Base-by-base conservation (phyloP, 2,888 invertebrate species). In the Clostera curtula region DNA sequence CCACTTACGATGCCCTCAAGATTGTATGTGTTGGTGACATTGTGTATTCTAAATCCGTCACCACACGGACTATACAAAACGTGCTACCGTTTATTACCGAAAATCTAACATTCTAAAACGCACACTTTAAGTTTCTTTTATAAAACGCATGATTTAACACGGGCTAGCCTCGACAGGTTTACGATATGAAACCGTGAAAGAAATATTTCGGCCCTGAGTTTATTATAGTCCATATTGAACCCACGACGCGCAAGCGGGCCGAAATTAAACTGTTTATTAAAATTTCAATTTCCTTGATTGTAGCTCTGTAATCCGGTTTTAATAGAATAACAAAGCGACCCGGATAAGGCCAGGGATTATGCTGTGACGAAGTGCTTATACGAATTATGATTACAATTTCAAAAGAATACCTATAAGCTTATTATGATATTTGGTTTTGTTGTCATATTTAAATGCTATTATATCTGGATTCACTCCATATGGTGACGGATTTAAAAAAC, bases 151-250 rank as follows among this genome's bases (percentile, higher is more conserved):
- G 53, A 57, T 60, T 69, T 67, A 61, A 64, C 39, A 35, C 31
- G 43, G 44, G 53, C 58, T 62, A 59, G 36, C 43, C 29, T 36
- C 48, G 60, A 60, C 67, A 62, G 63, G 39, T 70, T 72, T 63
- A 68, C 61, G 63, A 58, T 52, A 55, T 49, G 37, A 54, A 60
- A 60, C 52, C 44, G 36, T 41, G 47, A 49, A 56, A 58, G 45
- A 43, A 51, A 49, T 56, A 54, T 56, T 31, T 33, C 24, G 40
- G 32, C 30, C n/a, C 27, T 26, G 36, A 37, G 35, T 51, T 54
- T 40, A 45, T 51, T 54, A 51, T 38, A 44, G 36, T 42, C 31
- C 38, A 39, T 48, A 49, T 49, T 43, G 46, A 45, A 40, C 42
- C 36, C 35, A 28, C 31, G 40, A 42, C 34, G 36, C 34, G 27